phyloP scores from a whole-genome alignment of 23 tunicate species.

The Ascidia mentula region DNA sequence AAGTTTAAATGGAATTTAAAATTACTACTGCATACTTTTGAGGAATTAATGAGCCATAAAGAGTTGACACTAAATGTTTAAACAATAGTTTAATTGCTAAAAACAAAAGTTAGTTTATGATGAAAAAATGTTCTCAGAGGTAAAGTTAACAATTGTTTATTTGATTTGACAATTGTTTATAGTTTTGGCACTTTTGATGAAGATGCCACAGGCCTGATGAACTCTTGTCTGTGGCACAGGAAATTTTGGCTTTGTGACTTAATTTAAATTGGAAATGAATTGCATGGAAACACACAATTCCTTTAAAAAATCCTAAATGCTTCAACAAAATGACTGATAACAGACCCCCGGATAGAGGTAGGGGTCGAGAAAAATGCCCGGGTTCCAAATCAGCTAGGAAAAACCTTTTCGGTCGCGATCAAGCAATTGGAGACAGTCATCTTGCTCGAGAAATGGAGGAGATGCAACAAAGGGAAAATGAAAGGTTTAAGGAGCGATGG shows the following conservation, averaged over 20 bases:
- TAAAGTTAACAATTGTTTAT: no score
- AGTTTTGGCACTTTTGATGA: no score
- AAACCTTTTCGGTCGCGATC: conserved; percentile 60
- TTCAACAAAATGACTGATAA: conserved; percentile 49
- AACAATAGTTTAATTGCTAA: no score
- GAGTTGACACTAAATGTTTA: no score
- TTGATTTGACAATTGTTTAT: no score
- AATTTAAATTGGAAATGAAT: not conserved
- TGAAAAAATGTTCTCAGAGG: no score
- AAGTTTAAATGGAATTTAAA: no score
- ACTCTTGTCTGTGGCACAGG: no score
- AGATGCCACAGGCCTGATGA: no score
- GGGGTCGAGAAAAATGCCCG: conserved; percentile 18
- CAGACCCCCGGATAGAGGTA: conserved; percentile 41
- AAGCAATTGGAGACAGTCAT: conserved; percentile 19
- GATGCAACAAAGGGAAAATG: conserved; percentile 27
- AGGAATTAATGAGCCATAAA: no score
- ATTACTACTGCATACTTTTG: no score
- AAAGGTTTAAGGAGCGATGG: conserved; percentile 46
- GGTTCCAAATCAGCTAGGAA: conserved; percentile 47
- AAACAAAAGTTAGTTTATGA: no score
- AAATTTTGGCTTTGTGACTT: not conserved
- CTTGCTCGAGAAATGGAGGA: conserved; percentile 32
- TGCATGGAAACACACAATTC: not conserved
- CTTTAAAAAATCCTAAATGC: not conserved